Evolutionary conservation across 1,140 invertebrate species (phyloP).

Genomic region (Anoplophora glabripennis): DNA sequence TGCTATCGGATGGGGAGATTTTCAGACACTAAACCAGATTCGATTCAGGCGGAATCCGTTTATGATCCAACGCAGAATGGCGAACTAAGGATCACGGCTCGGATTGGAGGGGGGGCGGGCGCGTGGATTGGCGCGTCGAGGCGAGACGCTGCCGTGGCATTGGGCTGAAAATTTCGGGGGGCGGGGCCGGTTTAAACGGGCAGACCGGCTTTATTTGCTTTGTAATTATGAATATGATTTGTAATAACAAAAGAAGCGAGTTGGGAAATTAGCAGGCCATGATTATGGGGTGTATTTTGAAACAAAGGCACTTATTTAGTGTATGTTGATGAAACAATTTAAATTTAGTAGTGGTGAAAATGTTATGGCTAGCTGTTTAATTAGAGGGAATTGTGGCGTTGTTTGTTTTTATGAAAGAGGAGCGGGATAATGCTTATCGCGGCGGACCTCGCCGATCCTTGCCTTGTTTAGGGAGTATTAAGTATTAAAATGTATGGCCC

Average conservation of each 20-base stretch:
- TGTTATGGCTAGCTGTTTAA: conserved; percentile 39
- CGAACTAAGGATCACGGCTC: conserved; percentile 20
- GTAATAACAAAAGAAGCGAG: conserved; percentile 48
- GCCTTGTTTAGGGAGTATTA: conserved; percentile 1
- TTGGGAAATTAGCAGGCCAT: conserved; percentile 46
- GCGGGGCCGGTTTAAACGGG: conserved; percentile 33
- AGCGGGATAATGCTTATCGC: conserved; percentile 24
- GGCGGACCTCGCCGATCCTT: conserved; percentile 9
- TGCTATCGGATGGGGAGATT: conserved; percentile 27
- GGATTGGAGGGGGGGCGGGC: conserved; percentile 14
- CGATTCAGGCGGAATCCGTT: conserved; percentile 29
- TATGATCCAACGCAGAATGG: conserved; percentile 38
- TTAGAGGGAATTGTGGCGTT: conserved; percentile 35
- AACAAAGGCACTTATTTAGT: conserved; percentile 44
- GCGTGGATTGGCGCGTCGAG: conserved; percentile 22
- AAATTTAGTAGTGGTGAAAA: conserved; percentile 47
- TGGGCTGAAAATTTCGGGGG: conserved; percentile 24
- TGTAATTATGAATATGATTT: conserved; percentile 53
- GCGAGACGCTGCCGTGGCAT: conserved; percentile 15
- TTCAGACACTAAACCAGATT: conserved; percentile 39
- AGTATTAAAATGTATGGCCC: not conserved
- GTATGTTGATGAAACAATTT: conserved; percentile 45
- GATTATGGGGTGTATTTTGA: conserved; percentile 40
- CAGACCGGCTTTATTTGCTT: conserved; percentile 44
- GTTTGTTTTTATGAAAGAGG: conserved; percentile 24